Evolutionary conservation across 2,113 vertebrate species (phyloP), one percentile per base, ranked within the genome.

Genomic region (Anolis carolinensis): DNA sequence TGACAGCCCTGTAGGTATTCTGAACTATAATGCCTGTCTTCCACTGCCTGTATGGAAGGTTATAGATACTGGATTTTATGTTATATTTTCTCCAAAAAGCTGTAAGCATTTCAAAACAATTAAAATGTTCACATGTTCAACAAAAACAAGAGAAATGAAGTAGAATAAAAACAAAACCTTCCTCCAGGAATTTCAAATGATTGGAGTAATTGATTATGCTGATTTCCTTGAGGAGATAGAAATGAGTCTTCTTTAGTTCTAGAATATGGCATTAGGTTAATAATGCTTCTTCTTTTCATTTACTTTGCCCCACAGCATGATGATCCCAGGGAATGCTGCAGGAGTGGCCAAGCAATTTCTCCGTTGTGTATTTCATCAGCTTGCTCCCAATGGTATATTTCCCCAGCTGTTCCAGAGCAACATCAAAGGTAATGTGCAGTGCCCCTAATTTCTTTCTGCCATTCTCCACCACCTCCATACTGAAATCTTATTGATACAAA

Each of bases 331-430:
- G 91, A 99, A 99, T 77, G 98, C 98, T 36, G 98, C 98, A 6
- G 99, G 99, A 79, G 99, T 99, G 92, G 99, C 99, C 84, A 99
- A 99, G 94, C 99, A 99, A 94, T 99, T 99, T 92, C 97, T 99
- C 34, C 98, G 99, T 71, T 99, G 99, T 72, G 95, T 99, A 92
- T 98, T 99, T 93, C 99, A 99, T 90, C 99, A 99, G 90, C 94
- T 99, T 93, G 98, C 98, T 62, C 99, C 99, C 71, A 99, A 99
- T 0, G 98, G 99, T 91, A 99, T 99, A 94, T 95, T 99, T 74
- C 98, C 98, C 1, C 99, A 99, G 94, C 97, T 99, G 70, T 99
- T 99, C 94, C 98, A 99, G 96, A 99, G 98, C 92, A 98, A 97
- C 92, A 99, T 99, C 94, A 99, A 99, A 98, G 99, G 99, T 99